These are phyloP conservation scores for Drosophila trapezifrons DNA, from an alignment of 1,140 invertebrate genomes.

Conservation along the genomic window DNA sequence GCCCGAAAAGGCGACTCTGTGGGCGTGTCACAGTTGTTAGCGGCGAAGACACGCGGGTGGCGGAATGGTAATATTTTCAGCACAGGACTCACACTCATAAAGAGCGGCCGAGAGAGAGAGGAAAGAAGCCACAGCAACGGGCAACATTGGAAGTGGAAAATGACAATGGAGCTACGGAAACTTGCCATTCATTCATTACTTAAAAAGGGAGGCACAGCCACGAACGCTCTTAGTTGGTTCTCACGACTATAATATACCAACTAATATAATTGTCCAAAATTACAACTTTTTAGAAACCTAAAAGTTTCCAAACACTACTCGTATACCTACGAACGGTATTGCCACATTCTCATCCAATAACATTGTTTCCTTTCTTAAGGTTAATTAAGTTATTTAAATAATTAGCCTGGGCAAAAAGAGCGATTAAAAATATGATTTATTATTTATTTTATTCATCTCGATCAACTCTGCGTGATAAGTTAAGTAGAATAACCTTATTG, in stretches of 20 bases:
- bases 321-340: neutral
- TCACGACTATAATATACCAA: slow-evolving; percentile 30
- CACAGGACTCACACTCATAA: slow-evolving; percentile 35
- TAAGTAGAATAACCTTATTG: neutral
- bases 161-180: slow-evolving; percentile 71
- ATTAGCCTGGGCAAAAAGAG: too few relatives aligned
- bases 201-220: slow-evolving; percentile 38
- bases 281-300: too few relatives aligned
- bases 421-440: too few relatives aligned
- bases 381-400: neutral
- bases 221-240: neutral
- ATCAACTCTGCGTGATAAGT: neutral
- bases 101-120: neutral
- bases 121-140: slow-evolving; percentile 31
- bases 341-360: neutral
- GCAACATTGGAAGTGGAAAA: slow-evolving; percentile 52
- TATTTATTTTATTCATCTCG: too few relatives aligned
- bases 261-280: neutral
- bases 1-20: slow-evolving; percentile 36
- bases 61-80: slow-evolving; percentile 68
- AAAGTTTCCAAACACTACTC: too few relatives aligned
- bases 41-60: slow-evolving; percentile 14
- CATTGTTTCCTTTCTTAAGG: neutral
- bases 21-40: slow-evolving; percentile 59
- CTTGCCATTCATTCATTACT: slow-evolving; percentile 80